These are phyloP conservation scores for Bubo scandiacus DNA, from an alignment of 2,113 vertebrate species.

Conservation along the genomic window DNA sequence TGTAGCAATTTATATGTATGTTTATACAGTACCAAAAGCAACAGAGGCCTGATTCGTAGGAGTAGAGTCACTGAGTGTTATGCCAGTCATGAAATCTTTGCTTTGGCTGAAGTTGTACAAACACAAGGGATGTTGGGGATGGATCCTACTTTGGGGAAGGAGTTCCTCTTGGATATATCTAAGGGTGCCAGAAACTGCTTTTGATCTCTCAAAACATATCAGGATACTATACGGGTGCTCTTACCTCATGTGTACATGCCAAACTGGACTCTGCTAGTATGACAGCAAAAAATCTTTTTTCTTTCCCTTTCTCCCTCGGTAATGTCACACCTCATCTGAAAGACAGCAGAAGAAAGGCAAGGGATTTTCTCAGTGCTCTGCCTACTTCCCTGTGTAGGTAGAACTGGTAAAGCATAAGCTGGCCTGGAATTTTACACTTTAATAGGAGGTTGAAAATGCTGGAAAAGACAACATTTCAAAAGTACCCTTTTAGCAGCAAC, in stretches of 20 bases:
- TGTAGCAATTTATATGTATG: constrained; percentile 3
- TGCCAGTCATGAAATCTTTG: not conserved
- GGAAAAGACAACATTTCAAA: not conserved
- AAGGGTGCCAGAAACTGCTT: not conserved
- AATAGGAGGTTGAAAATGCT: not conserved
- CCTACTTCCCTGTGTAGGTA: not conserved
- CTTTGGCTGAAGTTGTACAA: not conserved
- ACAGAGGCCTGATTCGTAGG: not conserved
- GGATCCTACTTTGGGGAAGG: not conserved
- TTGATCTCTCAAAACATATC: not conserved
- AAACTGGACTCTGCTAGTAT: not conserved
- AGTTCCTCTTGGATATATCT: not conserved
- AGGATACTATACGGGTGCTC: not conserved
- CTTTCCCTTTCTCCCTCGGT: not conserved
- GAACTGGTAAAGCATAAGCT: not conserved
- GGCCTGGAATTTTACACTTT: not conserved
- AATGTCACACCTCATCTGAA: not conserved
- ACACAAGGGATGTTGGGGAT: not conserved
- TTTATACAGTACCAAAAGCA: constrained; percentile 4
- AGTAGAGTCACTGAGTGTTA: not conserved
- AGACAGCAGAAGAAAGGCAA: not conserved
- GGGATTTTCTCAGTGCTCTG: not conserved
- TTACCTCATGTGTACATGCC: not conserved
- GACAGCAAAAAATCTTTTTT: not conserved
- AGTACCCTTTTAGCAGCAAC: not conserved